Evolutionary conservation across 2,797 vertebrate species (phyloP).

Genomic region (Hippocampus kuda): DNA sequence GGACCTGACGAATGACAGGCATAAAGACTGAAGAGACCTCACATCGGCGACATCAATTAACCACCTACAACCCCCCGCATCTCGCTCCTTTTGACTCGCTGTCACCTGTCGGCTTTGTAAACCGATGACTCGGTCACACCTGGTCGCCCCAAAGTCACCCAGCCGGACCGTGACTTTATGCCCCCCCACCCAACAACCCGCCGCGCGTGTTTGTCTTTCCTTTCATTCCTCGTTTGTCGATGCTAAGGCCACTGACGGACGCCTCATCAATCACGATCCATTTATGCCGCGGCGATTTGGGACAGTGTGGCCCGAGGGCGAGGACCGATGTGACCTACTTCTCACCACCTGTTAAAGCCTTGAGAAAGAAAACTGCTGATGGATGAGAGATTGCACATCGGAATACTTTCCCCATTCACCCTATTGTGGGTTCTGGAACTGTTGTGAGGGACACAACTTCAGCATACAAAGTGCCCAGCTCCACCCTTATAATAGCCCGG

Average conservation of each 20-base stretch:
- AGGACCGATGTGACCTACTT: slow-evolving; percentile 29
- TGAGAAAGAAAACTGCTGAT: slow-evolving; percentile 25
- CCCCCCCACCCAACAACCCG: background rate
- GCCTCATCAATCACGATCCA: slow-evolving; percentile 47
- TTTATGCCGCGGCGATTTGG: slow-evolving; percentile 19
- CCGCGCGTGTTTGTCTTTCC: slow-evolving; percentile 54
- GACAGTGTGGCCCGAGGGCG: slow-evolving; percentile 3
- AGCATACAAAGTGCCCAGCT: slow-evolving; percentile 11
- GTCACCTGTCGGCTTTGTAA: slow-evolving; percentile 15
- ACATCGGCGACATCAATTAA: background rate
- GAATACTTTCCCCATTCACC: background rate
- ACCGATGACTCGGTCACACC: slow-evolving; percentile 37
- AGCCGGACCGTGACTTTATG: slow-evolving; percentile 39
- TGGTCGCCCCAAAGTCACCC: slow-evolving; percentile 42
- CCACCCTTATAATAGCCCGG: slow-evolving; percentile 31
- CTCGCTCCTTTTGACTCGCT: slow-evolving; percentile 10
- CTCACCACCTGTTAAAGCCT: slow-evolving; percentile 50
- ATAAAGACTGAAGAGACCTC: slow-evolving; percentile 20
- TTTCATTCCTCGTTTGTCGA: slow-evolving; percentile 47
- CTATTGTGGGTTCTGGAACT: slow-evolving; percentile 8
- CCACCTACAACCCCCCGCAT: background rate
- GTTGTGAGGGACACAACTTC: slow-evolving; percentile 11
- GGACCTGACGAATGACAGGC: slow-evolving; percentile 23
- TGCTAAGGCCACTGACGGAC: slow-evolving; percentile 35
- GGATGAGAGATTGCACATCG: background rate